These are phyloP conservation scores for Eupithecia abbreviata DNA, from an alignment of 2,888 invertebrate genomes.

Conservation along the genomic window DNA sequence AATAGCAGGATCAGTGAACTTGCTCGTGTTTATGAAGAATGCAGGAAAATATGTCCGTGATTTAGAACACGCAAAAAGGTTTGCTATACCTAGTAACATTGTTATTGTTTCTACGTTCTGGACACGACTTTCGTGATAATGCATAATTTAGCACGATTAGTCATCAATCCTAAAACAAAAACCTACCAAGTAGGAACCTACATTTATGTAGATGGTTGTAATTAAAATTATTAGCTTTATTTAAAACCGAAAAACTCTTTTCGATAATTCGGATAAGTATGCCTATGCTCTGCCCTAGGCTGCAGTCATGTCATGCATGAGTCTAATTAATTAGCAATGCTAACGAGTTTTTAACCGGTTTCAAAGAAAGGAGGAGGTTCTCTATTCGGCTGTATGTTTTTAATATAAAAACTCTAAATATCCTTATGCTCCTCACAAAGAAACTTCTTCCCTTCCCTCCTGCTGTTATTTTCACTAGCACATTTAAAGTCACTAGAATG, in stretches of 20 bases:
- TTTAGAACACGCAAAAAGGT: conserved; percentile 7
- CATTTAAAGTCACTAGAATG: background rate
- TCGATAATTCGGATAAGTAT: background rate
- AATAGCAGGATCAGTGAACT: background rate
- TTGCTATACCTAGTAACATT: background rate
- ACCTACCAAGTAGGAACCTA: background rate
- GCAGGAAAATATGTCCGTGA: background rate
- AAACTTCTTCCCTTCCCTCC: too few species aligned
- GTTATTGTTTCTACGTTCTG: background rate
- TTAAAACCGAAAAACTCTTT: background rate
- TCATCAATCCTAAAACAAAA: conserved; percentile 48
- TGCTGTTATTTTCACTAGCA: background rate
- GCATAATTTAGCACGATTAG: conserved; percentile 54
- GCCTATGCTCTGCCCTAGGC: background rate
- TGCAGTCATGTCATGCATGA: background rate
- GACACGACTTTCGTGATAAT: conserved; percentile 58
- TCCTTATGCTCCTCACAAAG: too few species aligned
- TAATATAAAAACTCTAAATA: too few species aligned
- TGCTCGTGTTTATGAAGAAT: background rate
- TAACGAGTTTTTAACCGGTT: background rate
- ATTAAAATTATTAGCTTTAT: too few species aligned
- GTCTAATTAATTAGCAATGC: background rate
- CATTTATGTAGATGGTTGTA: background rate
- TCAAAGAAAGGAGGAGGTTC: too few species aligned
- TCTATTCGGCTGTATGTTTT: too few species aligned